These are phyloP conservation scores for Rhopalosiphum padi DNA, from an alignment of 1,140 invertebrate species.

Conservation along the genomic window DNA sequence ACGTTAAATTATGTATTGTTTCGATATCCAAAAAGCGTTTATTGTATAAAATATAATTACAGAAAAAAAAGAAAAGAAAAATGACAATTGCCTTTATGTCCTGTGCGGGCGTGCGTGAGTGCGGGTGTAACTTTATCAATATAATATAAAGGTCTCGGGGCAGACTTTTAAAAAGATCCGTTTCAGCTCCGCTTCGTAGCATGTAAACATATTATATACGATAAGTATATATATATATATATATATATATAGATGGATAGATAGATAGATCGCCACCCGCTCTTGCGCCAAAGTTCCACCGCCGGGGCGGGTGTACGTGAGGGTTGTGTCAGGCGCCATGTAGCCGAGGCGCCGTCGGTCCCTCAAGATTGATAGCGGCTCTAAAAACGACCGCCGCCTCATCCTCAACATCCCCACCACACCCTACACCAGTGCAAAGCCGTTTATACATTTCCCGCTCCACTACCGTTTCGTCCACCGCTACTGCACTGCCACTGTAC, in stretches of 20 bases:
- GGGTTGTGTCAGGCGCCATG: constrained; percentile 48
- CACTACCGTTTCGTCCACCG: not conserved
- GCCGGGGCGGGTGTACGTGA: not conserved
- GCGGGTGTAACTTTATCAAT: constrained; percentile 34
- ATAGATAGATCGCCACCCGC: not conserved
- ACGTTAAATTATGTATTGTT: constrained; percentile 14
- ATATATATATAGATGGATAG: not conserved
- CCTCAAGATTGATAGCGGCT: constrained; percentile 53
- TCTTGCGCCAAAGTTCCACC: not conserved
- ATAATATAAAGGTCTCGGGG: not conserved
- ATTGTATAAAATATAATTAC: constrained; percentile 25
- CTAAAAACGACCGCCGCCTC: constrained; percentile 32
- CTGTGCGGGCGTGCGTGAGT: not conserved
- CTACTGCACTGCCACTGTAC: not conserved
- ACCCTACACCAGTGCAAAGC: no score
- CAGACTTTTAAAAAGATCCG: constrained; percentile 26
- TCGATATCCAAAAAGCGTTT: constrained; percentile 1
- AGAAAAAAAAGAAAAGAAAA: not conserved
- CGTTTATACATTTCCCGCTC: not conserved
- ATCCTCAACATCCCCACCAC: not conserved
- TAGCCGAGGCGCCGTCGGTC: constrained; percentile 55
- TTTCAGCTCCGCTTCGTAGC: not conserved
- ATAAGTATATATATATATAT: constrained; percentile 21
- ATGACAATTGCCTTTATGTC: not conserved
- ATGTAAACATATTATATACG: not conserved